Base-by-base conservation (phyloP, 2,888 invertebrate genomes). In the Hypomecis punctinalis region DNA sequence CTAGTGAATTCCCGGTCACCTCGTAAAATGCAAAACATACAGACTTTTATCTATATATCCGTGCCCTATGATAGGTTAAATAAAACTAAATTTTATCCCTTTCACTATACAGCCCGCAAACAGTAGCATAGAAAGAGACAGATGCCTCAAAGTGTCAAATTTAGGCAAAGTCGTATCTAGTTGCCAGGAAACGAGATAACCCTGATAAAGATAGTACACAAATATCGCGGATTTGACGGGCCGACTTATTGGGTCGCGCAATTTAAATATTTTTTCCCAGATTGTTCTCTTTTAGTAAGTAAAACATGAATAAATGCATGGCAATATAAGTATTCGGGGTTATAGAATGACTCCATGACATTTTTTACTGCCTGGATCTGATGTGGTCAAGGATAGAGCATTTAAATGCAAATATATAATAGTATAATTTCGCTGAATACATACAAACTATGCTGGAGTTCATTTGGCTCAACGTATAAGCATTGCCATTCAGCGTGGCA, bases 161-260 rank as follows among this genome's bases (percentile, higher is more conserved):
- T 75, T 77, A 76, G 74, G 69, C 62, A 68, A 59, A 67, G 57
- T 48, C 57, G 49, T 82, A 82, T 83, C 81, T 74, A 72, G 71
- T 75, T 71, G 69, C 69, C 79, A 77, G 80, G 78, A 78, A 80
- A 67, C 69, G 48, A 76, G 83, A 85, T 86, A 86, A 85, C 78
- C 76, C 75, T 54, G 57, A 59, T 57, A 56, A 61, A 62, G 56
- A 62, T 57, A 47, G 57, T 57, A 35, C 57, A 57, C n/a, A 63
- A 53, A 53, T 57, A 57, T 57, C 70, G 68, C 72, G 67, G 67
- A 75, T 76, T 72, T 73, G 61, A 40, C 61, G 72, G 69, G 75
- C 52, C 62, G 36, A 59, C 42, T 51, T 64, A 47, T 60, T 52
- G 55, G 43, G 51, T 59, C 54, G 48, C 11, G 13, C 35, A 46